Percentiles rank a stretch among this genome's conserved stretches.
These are phyloP conservation scores for Sinohyriopsis cumingii DNA, from an alignment of 2,888 invertebrate species.

Conservation along the genomic window DNA sequence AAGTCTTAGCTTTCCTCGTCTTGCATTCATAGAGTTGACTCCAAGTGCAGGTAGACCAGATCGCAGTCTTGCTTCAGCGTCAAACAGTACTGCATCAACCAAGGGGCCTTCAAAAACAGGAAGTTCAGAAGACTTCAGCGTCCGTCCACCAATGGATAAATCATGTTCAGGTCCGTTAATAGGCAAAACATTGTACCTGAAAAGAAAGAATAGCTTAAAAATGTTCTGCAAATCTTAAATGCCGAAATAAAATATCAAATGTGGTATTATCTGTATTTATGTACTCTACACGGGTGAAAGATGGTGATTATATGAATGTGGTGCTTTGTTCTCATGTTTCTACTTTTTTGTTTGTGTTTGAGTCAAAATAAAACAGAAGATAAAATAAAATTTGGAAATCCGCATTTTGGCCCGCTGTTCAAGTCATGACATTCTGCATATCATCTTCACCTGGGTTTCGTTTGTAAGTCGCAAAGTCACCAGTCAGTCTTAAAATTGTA, in stretches of 20 bases:
- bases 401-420: no score
- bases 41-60: slow-evolving; percentile 37
- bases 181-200: slow-evolving; percentile 31
- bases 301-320: no score
- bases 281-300: no score
- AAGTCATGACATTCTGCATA: no score
- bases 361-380: no score
- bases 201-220: slow-evolving; percentile 4
- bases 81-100: slow-evolving; percentile 28
- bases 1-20: slow-evolving; percentile 10
- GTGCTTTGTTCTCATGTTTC: no score
- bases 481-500: no score
- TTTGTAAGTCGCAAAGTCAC: no score
- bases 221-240: neutral
- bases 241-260: neutral
- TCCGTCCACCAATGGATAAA: slow-evolving; percentile 16
- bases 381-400: no score
- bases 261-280: no score
- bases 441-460: no score
- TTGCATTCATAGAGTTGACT: slow-evolving; percentile 28
- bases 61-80: slow-evolving; percentile 33
- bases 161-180: slow-evolving; percentile 28
- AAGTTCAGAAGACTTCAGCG: slow-evolving; percentile 11
- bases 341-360: no score
- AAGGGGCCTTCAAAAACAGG: slow-evolving; percentile 32